Evolutionary conservation across 2,797 vertebrate genomes (phyloP).

Genomic region (Enteromius anoplus): DNA sequence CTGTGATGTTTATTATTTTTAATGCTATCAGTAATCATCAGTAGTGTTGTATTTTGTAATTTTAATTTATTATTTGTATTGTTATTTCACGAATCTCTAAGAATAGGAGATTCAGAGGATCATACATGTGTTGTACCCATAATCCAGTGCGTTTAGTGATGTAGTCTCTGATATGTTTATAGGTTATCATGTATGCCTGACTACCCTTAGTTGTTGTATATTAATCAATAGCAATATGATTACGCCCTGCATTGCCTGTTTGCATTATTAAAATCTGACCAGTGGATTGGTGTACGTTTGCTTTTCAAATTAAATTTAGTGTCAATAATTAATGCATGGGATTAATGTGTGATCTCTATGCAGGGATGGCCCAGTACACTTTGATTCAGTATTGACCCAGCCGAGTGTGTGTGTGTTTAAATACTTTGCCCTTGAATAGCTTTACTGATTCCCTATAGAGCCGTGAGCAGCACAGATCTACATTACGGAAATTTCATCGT

Average conservation of each 20-base stretch:
- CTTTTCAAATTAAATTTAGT: slow-evolving; percentile 97
- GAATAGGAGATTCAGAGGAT: neutral
- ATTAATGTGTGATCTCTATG: slow-evolving; percentile 94
- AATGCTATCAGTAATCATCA: neutral
- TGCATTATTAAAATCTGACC: slow-evolving; percentile 97
- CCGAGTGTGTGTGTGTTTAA: slow-evolving; percentile 76
- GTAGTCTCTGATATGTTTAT: slow-evolving; percentile 71
- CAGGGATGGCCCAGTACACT: slow-evolving; percentile 78
- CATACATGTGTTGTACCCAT: slow-evolving; percentile 17
- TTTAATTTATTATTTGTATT: neutral
- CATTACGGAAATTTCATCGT: slow-evolving; percentile 30
- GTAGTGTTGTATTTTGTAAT: neutral
- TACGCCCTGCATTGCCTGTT: slow-evolving; percentile 88
- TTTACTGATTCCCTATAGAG: slow-evolving; percentile 59
- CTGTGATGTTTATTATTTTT: too few species aligned
- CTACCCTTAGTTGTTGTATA: slow-evolving; percentile 84
- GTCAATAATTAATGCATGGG: slow-evolving; percentile 99
- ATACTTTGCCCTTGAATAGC: slow-evolving; percentile 74
- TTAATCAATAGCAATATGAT: slow-evolving; percentile 98
- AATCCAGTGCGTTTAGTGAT: slow-evolving; percentile 40
- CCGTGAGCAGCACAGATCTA: slow-evolving; percentile 49
- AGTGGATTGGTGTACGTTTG: slow-evolving; percentile 93
- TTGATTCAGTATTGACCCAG: slow-evolving; percentile 86
- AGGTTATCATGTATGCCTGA: slow-evolving; percentile 87
- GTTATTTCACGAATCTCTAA: neutral